Conservation (phyloP, 2,888 invertebrate genomes). For the Lobophora halterata region DNA sequence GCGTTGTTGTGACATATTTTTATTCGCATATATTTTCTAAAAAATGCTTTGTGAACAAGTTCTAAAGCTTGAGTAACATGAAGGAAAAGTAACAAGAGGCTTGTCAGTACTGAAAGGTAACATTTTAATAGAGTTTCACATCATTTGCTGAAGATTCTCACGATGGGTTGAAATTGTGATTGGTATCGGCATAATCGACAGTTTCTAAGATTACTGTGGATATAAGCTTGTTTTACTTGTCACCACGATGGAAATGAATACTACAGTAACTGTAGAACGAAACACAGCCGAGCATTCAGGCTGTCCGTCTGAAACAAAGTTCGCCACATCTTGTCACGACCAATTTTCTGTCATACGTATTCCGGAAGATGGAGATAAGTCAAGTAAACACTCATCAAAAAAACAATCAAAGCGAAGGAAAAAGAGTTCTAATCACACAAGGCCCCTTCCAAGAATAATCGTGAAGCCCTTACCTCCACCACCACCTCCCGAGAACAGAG, state of each 20-base stretch:
- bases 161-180: slow-evolving; percentile 75
- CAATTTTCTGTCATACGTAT: slow-evolving; percentile 71
- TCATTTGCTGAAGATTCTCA: slow-evolving; percentile 42
- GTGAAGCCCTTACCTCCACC: slow-evolving; percentile 90
- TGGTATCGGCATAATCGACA: slow-evolving; percentile 63
- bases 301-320: slow-evolving; percentile 65
- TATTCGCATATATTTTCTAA: slow-evolving; percentile 46
- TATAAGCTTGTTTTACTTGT: slow-evolving; percentile 35
- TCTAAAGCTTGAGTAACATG: slow-evolving; percentile 23
- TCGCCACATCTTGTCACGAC: slow-evolving; percentile 57
- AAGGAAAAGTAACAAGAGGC: slow-evolving; percentile 51
- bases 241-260: slow-evolving; percentile 67
- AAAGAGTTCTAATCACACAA: slow-evolving; percentile 87
- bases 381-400: slow-evolving; percentile 89
- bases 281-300: slow-evolving; percentile 67
- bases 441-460: slow-evolving; percentile 88
- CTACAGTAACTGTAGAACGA: slow-evolving; percentile 46
- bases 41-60: slow-evolving; percentile 45
- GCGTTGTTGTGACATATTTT: slow-evolving; percentile 79
- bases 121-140: slow-evolving; percentile 5
- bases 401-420: slow-evolving; percentile 86
- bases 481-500: slow-evolving; percentile 72
- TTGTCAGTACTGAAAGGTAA: slow-evolving; percentile 10
- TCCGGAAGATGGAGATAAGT: slow-evolving; percentile 77
- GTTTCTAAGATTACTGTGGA: slow-evolving; percentile 48